A percentile compares a stretch with the other conserved stretches of the same genome.
Evolutionary conservation across 2,888 invertebrate species (phyloP).

Genomic region (Thyatira batis): DNA sequence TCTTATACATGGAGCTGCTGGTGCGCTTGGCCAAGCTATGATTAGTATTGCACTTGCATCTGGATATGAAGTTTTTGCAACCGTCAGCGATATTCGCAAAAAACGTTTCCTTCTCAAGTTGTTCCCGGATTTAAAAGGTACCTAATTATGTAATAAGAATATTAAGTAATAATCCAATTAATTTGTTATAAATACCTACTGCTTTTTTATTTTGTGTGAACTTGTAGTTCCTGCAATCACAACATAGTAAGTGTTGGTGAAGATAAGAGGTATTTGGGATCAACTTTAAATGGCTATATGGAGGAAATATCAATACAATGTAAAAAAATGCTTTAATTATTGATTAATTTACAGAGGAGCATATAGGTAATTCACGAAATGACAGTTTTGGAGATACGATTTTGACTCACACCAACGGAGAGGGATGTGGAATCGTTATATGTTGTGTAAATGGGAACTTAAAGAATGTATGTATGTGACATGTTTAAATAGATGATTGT

Average conservation of each 20-base stretch:
- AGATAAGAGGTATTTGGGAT: too few species aligned
- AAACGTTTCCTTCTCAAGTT: conserved; percentile 51
- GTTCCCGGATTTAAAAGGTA: conserved; percentile 56
- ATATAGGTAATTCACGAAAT: conserved; percentile 59
- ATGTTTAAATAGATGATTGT: too few species aligned
- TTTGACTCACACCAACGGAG: conserved; percentile 38
- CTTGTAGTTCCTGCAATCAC: too few species aligned
- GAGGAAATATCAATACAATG: too few species aligned
- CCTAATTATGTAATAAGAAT: neutral
- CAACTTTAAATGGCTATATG: too few species aligned
- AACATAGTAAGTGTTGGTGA: too few species aligned
- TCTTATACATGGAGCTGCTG: conserved; percentile 57
- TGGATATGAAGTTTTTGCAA: conserved; percentile 52
- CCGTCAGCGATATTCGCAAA: conserved; percentile 51
- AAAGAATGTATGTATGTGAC: conserved; percentile 49
- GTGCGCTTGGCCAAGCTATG: conserved; percentile 60
- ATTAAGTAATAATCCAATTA: too few species aligned
- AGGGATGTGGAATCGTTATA: conserved; percentile 51
- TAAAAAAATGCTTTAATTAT: too few species aligned
- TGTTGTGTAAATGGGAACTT: conserved; percentile 42
- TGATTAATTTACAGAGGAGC: conserved; percentile 42
- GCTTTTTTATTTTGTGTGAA: too few species aligned
- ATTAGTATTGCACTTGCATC: conserved; percentile 50
- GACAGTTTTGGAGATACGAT: conserved; percentile 51
- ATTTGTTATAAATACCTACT: too few species aligned